Evolutionary conservation across 2,797 vertebrate species (phyloP), one percentile per base, ranked within the genome.

Genomic region (Sebastes matsubarae): DNA sequence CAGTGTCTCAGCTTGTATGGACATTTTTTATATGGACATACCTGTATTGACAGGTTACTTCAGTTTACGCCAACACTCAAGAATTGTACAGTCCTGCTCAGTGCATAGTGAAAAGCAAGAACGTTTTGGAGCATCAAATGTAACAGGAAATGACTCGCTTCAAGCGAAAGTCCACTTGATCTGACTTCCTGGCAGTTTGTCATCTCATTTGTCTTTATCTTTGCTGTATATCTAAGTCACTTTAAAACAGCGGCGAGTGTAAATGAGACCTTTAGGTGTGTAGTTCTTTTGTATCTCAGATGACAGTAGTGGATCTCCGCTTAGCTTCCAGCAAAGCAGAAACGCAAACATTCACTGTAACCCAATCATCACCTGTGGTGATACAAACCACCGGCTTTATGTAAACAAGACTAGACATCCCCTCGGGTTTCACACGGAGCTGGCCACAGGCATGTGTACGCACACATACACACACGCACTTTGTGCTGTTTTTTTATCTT

Each of bases 301-400:
- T 88, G 61, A 72, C 81, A 65, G 18, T 8, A 57, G 29, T 25
- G 77, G 79, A 81, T 76, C 18, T 77, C 60, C 11, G 7, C 38
- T 54, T 46, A 25, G 27, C 36, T 75, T 79, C 29, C 63, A 80
- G 29, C 52, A 27, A 66, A 60, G 64, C 57, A 57, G 68, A 60
- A 64, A 68, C 42, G 68, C 68, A 86, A 73, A 83, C 77, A 77
- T 77, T 77, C 80, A 75, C 46, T 88, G 89, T 82, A 88, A 91
- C 57, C n/a, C 34, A 80, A 77, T 78, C 71, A 13, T 65, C 66
- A 60, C 74, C 10, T 61, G 60, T 50, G 50, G 86, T 72, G 79
- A 92, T 50, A 50, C 75, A 85, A 90, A 72, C 78, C 80, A 70
- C 22, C 9, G n/a, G 72, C 67, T 74, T 79, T 72, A 59, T 88